phyloP scores from a whole-genome alignment of 2,888 invertebrate genomes.

The Tortrix viridana region DNA sequence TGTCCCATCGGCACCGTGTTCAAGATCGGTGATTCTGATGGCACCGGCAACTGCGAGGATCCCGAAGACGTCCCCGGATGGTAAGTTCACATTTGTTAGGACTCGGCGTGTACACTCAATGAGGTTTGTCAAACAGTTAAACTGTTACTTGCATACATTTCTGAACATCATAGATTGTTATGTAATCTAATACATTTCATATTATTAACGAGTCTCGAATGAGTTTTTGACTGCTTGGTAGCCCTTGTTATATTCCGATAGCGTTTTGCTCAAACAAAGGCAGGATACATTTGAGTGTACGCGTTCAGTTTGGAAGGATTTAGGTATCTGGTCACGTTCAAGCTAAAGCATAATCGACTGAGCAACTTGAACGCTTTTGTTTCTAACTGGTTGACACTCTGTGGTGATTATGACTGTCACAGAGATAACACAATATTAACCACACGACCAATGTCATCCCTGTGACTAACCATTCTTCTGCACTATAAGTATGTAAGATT shows the following conservation, averaged over 20 bases:
- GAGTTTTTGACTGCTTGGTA: background rate
- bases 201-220: background rate
- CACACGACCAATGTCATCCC: slow-evolving; percentile 69
- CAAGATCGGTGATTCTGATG: slow-evolving; percentile 96
- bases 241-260: background rate
- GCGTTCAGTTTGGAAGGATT: slow-evolving; percentile 2
- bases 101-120: slow-evolving; percentile 27
- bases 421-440: slow-evolving; percentile 58
- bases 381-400: slow-evolving; percentile 64
- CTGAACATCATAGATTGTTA: background rate
- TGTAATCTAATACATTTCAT: background rate
- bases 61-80: slow-evolving; percentile 98
- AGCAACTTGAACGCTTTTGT: slow-evolving; percentile 61
- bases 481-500: slow-evolving; percentile 50
- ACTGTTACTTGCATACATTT: no score
- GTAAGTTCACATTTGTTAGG: slow-evolving; percentile 83
- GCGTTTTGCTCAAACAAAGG: background rate
- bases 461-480: slow-evolving; percentile 81
- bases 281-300: slow-evolving; percentile 17
- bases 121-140: background rate
- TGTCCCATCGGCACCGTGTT: slow-evolving; percentile 98
- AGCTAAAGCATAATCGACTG: slow-evolving; percentile 61
- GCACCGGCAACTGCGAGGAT: slow-evolving; percentile 96
- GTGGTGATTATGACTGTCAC: slow-evolving; percentile 61
- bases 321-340: slow-evolving; percentile 50